Percentiles rank a stretch among this genome's conserved stretches.
These are phyloP conservation scores for Sigmodon hispidus DNA, from an alignment of 2,113 vertebrate species.

Conservation along the genomic window DNA sequence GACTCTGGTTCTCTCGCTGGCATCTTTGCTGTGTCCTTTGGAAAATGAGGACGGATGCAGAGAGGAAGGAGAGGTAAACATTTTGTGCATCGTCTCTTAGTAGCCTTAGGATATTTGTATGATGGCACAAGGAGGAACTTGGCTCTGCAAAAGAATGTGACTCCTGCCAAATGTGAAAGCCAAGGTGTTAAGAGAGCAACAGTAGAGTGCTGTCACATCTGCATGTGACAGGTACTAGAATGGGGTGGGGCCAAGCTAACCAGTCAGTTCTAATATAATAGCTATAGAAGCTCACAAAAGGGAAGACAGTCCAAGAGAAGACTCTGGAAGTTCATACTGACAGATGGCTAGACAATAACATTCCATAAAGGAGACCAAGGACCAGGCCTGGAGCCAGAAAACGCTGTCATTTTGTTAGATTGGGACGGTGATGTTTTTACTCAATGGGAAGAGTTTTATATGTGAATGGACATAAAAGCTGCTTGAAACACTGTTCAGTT, in stretches of 20 bases:
- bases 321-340: background rate
- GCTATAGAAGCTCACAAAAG: background rate
- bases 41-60: background rate
- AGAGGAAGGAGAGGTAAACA: background rate
- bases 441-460: background rate
- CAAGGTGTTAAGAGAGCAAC: background rate
- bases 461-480: background rate
- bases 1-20: background rate
- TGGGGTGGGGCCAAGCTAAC: background rate
- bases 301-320: background rate
- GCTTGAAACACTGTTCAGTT: slow-evolving; percentile 89
- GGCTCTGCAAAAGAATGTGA: background rate
- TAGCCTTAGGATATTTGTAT: background rate
- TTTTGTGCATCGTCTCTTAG: background rate
- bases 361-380: background rate
- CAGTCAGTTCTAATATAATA: background rate
- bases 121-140: background rate
- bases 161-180: background rate
- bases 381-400: background rate
- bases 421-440: background rate
- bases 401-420: background rate
- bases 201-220: too few species aligned
- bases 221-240: background rate
- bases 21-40: background rate
- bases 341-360: background rate